Base-by-base conservation (phyloP, 2,888 invertebrate species). In the Pyrrhosoma nymphula region DNA sequence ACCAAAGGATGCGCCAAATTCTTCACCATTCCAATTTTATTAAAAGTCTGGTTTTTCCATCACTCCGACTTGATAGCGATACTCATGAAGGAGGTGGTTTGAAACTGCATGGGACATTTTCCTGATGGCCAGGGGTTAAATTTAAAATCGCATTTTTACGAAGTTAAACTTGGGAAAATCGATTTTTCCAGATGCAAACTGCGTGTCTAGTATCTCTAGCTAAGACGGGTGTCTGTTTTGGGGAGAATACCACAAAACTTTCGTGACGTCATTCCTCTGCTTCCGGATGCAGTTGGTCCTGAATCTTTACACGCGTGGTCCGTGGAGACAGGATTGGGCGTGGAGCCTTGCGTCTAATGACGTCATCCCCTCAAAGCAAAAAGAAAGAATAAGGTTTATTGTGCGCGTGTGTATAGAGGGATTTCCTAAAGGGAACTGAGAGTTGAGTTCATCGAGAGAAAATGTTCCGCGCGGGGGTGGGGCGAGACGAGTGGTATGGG, bases 391-490 rank as follows among this genome's bases (percentile, higher is more conserved):
- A 60, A 26, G 18, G 69, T 20, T 69, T 69, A 69, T 69, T 47
- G 26, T 8, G n/a, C 69, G 26, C 12, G 69, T 69, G n/a, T 1
- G 26, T 69, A 69, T 20, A 12, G 69, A 69, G 23, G 69, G 69
- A 69, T 69, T 26, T 26, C 69, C 69, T 26, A 69, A 26, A 69
- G 69, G 23, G 69, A 20, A 69, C 69, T 26, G 26, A 26, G 69
- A 69, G 69, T 69, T 69, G 69, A 69, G 69, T 69, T 69, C 69
- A 88, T 47, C 88, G 88, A 39, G n/a, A 23, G 47, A 23, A 88
- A 63, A 91, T 91, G 56, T 60, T 39, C 23, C 35, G 91, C 26
- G 91, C 69, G 91, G 35, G 39, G 63, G 91, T 18, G 18, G 12
- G 12, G 69, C 47, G 47, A 69, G 47, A n/a, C 23, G 55, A 75